These are phyloP conservation scores for Marronus borbonicus DNA, from an alignment of 2,888 invertebrate species.

Conservation along the genomic window DNA sequence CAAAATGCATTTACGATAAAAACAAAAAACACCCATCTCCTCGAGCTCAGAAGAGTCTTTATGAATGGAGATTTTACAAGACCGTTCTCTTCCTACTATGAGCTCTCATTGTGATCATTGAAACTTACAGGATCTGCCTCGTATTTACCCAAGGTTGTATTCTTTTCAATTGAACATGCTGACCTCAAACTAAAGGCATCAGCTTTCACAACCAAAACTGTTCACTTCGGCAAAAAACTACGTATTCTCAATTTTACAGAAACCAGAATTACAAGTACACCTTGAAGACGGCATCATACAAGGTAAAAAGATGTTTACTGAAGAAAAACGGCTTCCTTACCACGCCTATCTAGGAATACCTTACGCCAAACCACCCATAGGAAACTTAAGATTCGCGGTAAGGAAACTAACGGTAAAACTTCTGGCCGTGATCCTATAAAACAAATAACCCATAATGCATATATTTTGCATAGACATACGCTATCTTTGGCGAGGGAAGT, in stretches of 20 bases:
- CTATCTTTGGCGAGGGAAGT: neutral
- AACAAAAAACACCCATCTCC: too few species aligned
- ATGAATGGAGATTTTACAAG: too few species aligned
- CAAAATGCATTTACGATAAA: too few species aligned
- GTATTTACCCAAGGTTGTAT: too few species aligned
- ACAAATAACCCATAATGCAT: neutral
- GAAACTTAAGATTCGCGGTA: conserved; percentile 55
- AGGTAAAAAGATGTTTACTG: conserved; percentile 52
- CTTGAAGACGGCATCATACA: conserved; percentile 54
- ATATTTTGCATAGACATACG: neutral
- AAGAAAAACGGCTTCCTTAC: conserved; percentile 49
- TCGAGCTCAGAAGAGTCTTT: too few species aligned
- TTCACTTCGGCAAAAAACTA: too few species aligned
- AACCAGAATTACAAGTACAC: conserved; percentile 52
- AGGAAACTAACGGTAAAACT: conserved; percentile 9
- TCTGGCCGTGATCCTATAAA: neutral
- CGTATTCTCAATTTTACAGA: conserved; percentile 39
- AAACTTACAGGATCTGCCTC: too few species aligned
- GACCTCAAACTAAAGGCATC: too few species aligned
- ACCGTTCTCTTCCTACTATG: too few species aligned
- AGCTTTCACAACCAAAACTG: too few species aligned
- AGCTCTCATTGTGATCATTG: too few species aligned
- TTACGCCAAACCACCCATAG: conserved; percentile 56
- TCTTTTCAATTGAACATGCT: too few species aligned
- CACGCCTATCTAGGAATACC: conserved; percentile 55